A percentile compares a stretch with the other conserved stretches of the same genome.
Evolutionary conservation across 1,140 invertebrate genomes (phyloP).

Genomic region (Eupristina koningsbergeri): DNA sequence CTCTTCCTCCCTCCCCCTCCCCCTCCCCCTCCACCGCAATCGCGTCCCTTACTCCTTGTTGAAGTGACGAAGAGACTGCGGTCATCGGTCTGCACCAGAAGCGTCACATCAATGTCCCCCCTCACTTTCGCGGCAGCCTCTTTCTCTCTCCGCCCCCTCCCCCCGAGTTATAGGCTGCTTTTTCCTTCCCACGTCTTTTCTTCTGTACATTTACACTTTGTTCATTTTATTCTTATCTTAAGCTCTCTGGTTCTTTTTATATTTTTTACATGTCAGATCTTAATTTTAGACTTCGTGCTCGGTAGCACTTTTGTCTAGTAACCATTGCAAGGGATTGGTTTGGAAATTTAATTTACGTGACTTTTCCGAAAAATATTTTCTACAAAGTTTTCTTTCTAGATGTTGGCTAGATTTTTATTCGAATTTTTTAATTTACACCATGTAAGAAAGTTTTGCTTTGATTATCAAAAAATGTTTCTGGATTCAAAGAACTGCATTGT

Average conservation of each 20-base stretch:
- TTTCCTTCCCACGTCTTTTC: not conserved
- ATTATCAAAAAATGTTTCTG: no score
- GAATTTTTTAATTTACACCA: no score
- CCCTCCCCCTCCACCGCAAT: constrained; percentile 13
- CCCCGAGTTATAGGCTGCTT: no score
- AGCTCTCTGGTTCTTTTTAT: not conserved
- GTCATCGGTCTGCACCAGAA: not conserved
- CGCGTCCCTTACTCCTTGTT: constrained; percentile 21
- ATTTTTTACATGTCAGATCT: not conserved
- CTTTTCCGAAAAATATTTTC: no score
- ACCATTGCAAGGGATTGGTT: not conserved
- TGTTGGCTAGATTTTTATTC: no score
- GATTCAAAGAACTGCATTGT: no score
- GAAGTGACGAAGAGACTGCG: constrained; percentile 11
- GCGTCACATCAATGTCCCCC: constrained; percentile 1
- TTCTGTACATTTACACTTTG: not conserved
- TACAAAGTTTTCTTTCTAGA: no score
- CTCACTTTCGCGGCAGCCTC: not conserved
- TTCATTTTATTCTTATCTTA: constrained; percentile 6
- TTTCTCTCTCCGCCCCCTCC: not conserved
- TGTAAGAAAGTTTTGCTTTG: no score
- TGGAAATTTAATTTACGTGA: no score
- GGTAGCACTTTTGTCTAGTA: not conserved
- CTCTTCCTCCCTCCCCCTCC: not conserved
- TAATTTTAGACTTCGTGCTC: not conserved